phyloP scores from a whole-genome alignment of 92 coral and sea anemone genomes.

The Parazoanthus darwini region DNA sequence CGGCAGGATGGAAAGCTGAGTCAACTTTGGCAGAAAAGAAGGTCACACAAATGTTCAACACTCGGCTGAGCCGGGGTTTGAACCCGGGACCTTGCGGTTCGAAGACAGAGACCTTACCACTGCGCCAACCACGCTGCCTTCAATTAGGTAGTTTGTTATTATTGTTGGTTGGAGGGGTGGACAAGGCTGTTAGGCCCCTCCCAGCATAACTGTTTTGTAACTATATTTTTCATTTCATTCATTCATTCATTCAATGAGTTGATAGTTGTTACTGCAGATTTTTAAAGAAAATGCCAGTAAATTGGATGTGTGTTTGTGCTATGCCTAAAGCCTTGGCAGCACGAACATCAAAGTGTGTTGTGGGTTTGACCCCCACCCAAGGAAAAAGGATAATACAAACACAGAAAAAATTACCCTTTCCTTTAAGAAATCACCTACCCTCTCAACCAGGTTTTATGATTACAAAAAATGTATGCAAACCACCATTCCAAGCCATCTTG shows the following conservation, averaged over 20 bases:
- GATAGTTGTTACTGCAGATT: conserved; percentile 19
- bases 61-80: too few species aligned
- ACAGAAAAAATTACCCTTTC: neutral
- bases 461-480: too few species aligned
- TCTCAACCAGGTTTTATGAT: too few species aligned
- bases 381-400: neutral
- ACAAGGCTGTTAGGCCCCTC: conserved; percentile 22
- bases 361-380: conserved; percentile 15
- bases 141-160: conserved; percentile 18
- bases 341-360: conserved; percentile 8
- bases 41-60: too few species aligned
- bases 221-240: conserved; percentile 9
- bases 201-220: conserved; percentile 20
- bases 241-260: conserved; percentile 15
- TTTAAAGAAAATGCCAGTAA: conserved; percentile 17
- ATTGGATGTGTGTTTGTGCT: conserved; percentile 20
- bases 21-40: too few species aligned
- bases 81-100: too few species aligned
- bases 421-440: too few species aligned
- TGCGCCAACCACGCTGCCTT: neutral
- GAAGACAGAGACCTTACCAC: too few species aligned
- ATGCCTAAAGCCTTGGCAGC: conserved; percentile 26
- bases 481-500: too few species aligned
- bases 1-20: too few species aligned
- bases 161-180: conserved; percentile 26